Evolutionary conservation across 2,888 invertebrate species (phyloP).

Genomic region (Ceriagrion tenellum): DNA sequence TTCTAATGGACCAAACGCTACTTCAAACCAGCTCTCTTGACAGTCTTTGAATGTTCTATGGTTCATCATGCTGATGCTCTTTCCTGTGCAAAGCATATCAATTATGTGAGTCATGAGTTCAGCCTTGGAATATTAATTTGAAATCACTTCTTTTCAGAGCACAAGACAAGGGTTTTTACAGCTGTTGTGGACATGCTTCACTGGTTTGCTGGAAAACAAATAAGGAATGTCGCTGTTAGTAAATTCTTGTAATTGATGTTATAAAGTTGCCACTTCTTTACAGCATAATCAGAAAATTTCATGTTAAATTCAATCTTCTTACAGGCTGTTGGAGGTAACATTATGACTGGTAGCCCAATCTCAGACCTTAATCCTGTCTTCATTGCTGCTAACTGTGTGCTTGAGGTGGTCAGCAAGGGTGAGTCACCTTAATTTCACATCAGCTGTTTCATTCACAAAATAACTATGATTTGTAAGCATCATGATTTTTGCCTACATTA

Average conservation of each 20-base stretch:
- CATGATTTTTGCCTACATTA: too few relatives aligned
- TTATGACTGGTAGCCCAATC: conserved; percentile 97
- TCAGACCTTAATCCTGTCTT: conserved; percentile 97
- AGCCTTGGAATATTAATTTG: neutral
- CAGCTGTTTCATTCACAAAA: neutral
- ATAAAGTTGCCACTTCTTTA: neutral
- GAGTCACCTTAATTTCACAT: conserved; percentile 33
- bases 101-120: neutral
- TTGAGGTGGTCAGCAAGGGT: conserved; percentile 83
- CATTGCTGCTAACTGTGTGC: conserved; percentile 85
- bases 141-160: conserved; percentile 76
- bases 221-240: conserved; percentile 92
- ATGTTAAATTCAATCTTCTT: conserved; percentile 70
- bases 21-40: too few relatives aligned
- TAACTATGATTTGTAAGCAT: neutral
- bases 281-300: neutral
- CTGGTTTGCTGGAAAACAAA: conserved; percentile 97
- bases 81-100: too few relatives aligned
- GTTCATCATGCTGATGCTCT: too few relatives aligned
- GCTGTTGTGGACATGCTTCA: conserved; percentile 91
- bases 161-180: conserved; percentile 83
- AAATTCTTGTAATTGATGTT: conserved; percentile 37
- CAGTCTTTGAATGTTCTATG: too few relatives aligned
- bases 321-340: conserved; percentile 92
- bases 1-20: too few relatives aligned